Percentiles rank a stretch among this genome's conserved stretches.
Evolutionary conservation across 2,888 invertebrate species (phyloP).

Genomic region (Rhagophthalmus giganteus): DNA sequence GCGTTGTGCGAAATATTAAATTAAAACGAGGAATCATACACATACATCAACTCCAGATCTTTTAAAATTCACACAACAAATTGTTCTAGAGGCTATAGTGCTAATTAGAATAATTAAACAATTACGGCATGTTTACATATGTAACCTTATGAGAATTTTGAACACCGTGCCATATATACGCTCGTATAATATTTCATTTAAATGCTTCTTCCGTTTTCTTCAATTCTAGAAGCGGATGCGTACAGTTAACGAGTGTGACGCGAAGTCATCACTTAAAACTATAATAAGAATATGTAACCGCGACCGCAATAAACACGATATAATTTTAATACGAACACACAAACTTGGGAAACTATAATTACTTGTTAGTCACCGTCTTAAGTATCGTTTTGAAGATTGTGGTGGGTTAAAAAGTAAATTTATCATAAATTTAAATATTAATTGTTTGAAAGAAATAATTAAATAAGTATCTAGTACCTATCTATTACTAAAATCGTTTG

Average conservation of each 20-base stretch:
- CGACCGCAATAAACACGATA: constrained; percentile 25
- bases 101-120: constrained; percentile 25
- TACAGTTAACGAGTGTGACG: constrained; percentile 53
- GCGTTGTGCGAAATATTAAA: too few species aligned
- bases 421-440: too few species aligned
- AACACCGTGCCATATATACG: constrained; percentile 36
- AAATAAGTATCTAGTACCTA: too few species aligned
- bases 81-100: constrained; percentile 12
- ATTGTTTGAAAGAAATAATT: too few species aligned
- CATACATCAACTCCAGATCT: constrained; percentile 2
- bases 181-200: constrained; percentile 46
- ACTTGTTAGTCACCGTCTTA: constrained; percentile 4
- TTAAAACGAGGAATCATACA: not conserved
- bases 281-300: constrained; percentile 29
- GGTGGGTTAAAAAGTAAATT: too few species aligned
- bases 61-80: constrained; percentile 24
- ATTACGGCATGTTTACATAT: constrained; percentile 27
- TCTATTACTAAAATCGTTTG: too few species aligned
- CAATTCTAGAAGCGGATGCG: constrained; percentile 52
- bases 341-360: constrained; percentile 23
- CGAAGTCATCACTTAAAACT: constrained; percentile 51
- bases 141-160: constrained; percentile 45
- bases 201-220: constrained; percentile 55
- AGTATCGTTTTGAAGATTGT: not conserved
- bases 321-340: constrained; percentile 20